Conservation (phyloP, 2,888 invertebrate species). For the Ichneumon xanthorius region DNA sequence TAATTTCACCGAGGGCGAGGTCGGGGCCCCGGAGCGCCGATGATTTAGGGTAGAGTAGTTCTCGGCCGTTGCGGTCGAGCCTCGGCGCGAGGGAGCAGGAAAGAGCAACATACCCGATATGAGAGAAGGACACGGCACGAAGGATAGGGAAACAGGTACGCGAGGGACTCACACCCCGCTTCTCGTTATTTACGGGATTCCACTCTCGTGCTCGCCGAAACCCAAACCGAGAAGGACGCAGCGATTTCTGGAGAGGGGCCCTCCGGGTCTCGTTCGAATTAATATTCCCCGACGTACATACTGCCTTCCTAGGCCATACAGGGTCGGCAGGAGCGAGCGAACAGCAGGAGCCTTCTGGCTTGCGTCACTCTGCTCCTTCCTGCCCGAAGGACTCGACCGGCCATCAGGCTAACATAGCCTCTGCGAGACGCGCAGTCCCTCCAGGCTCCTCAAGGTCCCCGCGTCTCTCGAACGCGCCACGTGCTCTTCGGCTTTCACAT, state of each 20-base stretch:
- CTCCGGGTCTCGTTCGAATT: constrained; percentile 70
- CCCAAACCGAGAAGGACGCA: constrained; percentile 56
- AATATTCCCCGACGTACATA: constrained; percentile 67
- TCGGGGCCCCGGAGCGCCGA: constrained; percentile 71
- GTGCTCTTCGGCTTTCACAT: constrained; percentile 54
- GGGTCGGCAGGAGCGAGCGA: constrained; percentile 42
- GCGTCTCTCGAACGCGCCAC: constrained; percentile 42
- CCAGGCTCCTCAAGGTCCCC: constrained; percentile 64
- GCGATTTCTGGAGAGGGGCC: constrained; percentile 48
- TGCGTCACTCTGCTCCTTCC: constrained; percentile 61
- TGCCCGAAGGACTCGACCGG: constrained; percentile 51
- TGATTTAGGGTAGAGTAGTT: constrained; percentile 72
- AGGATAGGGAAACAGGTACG: constrained; percentile 12
- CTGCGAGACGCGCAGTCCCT: constrained; percentile 45
- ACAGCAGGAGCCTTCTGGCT: constrained; percentile 53
- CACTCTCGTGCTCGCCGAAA: constrained; percentile 62
- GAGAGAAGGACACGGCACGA: constrained; percentile 48
- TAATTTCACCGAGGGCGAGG: constrained; percentile 66
- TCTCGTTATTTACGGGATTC: constrained; percentile 77
- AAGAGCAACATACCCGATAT: constrained; percentile 56
- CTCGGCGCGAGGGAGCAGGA: constrained; percentile 50
- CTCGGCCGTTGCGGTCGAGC: constrained; percentile 58
- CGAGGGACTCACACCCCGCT: constrained; percentile 31
- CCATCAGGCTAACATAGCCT: constrained; percentile 50
- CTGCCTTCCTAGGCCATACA: constrained; percentile 52